These are phyloP conservation scores for Phrynosoma platyrhinos DNA, from an alignment of 2,113 vertebrate species.

Conservation along the genomic window DNA sequence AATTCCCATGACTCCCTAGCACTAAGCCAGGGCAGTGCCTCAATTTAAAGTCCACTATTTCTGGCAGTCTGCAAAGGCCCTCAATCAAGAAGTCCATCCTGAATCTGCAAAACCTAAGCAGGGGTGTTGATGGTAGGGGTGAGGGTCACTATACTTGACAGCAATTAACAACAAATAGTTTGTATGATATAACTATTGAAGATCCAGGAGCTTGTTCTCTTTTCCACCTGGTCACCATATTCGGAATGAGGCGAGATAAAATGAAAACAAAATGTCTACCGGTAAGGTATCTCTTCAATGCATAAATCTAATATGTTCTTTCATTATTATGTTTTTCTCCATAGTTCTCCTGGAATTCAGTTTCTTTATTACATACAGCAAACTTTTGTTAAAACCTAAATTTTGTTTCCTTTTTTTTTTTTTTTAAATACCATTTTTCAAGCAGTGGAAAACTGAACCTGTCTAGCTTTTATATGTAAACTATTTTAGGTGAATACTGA, in stretches of 20 bases:
- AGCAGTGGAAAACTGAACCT: not conserved
- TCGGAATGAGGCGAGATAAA: not conserved
- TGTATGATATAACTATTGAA: not conserved
- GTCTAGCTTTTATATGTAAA: not conserved
- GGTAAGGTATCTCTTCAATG: not conserved
- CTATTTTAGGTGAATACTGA: not conserved
- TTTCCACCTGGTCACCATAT: not conserved
- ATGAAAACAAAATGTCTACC: not conserved
- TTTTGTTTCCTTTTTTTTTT: not conserved
- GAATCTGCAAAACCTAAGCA: not conserved
- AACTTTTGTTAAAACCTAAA: not conserved
- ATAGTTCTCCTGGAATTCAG: conserved; percentile 9
- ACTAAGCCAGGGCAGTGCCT: too few relatives aligned
- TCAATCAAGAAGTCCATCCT: too few relatives aligned
- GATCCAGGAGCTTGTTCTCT: not conserved
- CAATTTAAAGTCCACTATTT: too few relatives aligned
- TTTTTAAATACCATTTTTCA: not conserved
- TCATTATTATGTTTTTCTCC: not conserved
- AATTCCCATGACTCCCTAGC: too few relatives aligned
- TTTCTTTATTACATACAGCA: not conserved
- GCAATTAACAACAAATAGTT: not conserved
- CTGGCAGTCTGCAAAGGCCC: too few relatives aligned
- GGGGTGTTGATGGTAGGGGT: not conserved
- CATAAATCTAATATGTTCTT: conserved; percentile 18
- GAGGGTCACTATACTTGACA: not conserved